These are phyloP conservation scores for Drosophila pseudoananassae DNA, from an alignment of 1,140 invertebrate species.

Conservation along the genomic window DNA sequence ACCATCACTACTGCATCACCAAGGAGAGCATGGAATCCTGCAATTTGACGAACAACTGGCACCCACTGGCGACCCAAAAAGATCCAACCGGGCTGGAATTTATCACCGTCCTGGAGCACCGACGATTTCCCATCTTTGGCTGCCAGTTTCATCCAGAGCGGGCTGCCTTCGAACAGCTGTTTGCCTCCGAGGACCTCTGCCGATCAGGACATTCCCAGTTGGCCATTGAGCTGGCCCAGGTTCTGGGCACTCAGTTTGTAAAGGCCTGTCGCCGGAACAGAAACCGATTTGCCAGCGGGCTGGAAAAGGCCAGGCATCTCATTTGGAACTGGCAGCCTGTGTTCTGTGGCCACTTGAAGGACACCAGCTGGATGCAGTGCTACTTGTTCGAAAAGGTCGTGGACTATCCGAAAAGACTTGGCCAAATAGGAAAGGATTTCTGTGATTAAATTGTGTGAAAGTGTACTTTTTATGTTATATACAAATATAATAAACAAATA, in stretches of 20 bases:
- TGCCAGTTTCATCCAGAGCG: conserved; percentile 97
- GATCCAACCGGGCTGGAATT: conserved; percentile 88
- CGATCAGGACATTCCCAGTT: conserved; percentile 83
- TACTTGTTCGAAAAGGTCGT: conserved; percentile 58
- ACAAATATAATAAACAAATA: no score
- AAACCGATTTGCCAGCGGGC: conserved; percentile 85
- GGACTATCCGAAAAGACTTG: conserved; percentile 24
- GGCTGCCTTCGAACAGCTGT: conserved; percentile 91
- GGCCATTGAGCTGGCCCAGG: conserved; percentile 87
- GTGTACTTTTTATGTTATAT: no score
- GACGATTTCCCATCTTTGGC: conserved; percentile 91
- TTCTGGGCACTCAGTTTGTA: conserved; percentile 93
- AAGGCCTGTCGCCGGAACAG: conserved; percentile 87
- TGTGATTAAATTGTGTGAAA: no score
- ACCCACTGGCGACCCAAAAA: conserved; percentile 88
- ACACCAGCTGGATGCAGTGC: conserved; percentile 47
- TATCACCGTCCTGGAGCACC: conserved; percentile 88
- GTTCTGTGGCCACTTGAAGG: conserved; percentile 84
- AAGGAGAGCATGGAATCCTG: conserved; percentile 84
- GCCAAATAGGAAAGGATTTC: no score
- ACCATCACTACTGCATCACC: conserved; percentile 90
- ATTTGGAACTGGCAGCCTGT: conserved; percentile 88
- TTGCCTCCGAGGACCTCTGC: conserved; percentile 85
- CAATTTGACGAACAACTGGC: conserved; percentile 87
- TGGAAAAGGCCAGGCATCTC: conserved; percentile 85